Evolutionary conservation across 2,888 invertebrate genomes (phyloP).

Genomic region (Cantharis nigra): DNA sequence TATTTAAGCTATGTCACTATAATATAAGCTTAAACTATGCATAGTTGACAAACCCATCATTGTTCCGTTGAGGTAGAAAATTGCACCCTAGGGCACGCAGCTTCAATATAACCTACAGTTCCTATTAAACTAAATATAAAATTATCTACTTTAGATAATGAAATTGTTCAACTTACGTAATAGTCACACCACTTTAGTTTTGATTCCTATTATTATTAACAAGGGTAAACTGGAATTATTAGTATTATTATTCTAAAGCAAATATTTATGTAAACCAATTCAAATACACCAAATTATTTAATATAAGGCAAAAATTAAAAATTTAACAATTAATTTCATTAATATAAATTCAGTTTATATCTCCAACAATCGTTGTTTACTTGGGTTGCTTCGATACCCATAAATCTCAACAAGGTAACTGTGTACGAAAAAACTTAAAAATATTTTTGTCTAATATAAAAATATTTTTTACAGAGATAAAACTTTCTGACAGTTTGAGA

Average conservation of each 20-base stretch:
- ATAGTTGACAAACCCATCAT: background rate
- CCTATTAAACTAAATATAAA: slow-evolving; percentile 3
- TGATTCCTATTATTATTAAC: background rate
- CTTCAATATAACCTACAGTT: background rate
- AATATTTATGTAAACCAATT: background rate
- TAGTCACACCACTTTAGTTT: background rate
- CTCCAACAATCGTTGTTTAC: too few relatives aligned
- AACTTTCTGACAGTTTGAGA: slow-evolving; percentile 20
- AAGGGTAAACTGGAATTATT: background rate
- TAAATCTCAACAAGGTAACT: background rate
- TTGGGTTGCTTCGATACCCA: background rate
- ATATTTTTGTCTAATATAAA: background rate
- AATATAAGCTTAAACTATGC: background rate
- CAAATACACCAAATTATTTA: background rate
- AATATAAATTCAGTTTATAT: background rate
- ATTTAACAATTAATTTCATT: background rate
- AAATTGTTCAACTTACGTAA: background rate
- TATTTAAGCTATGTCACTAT: background rate
- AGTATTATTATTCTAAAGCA: background rate
- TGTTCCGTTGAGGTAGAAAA: slow-evolving; percentile 2
- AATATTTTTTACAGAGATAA: background rate
- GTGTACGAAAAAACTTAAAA: background rate
- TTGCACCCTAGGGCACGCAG: background rate
- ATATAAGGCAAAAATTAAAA: background rate
- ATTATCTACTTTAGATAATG: background rate